Base-by-base conservation (phyloP, 2,797 vertebrate genomes). In the Tokudaia muenninki region DNA sequence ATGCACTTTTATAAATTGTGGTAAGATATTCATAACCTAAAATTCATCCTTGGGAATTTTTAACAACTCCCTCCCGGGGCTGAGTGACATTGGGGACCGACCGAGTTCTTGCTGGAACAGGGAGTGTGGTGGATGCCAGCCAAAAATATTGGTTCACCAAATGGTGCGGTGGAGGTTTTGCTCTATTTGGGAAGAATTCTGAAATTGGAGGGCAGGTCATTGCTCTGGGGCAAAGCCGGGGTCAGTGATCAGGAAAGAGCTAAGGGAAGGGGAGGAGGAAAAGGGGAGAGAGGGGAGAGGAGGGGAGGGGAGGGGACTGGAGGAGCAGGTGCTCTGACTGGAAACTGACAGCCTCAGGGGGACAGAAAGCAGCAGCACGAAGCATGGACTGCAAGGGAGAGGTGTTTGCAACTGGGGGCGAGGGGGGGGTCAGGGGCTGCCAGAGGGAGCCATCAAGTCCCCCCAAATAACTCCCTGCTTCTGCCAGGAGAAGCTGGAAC, bases 381-480 rank as follows among this genome's bases (percentile, higher is more conserved):
- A 57, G 44, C n/a, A 0, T 26, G 92, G 47, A 7, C 63, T 29
- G 13, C 24, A 52, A 65, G 4, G 61, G 31, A 93, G 95, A 95
- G 80, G 81, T 88, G 77, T 41, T 80, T 94, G 83, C 84, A 72
- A 31, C n/a, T 24, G 70, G 31, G 24, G 19, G 19, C 17, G 17
- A 50, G 87, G 26, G 17, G 61, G 87, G 41, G 63, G 57, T 91
- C 95, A 61, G 6, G 65, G 86, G 88, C 88, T 91, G 89, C 96
- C 86, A 41, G 87, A 94, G 89, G 92, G 70, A 96, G 93, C 74
- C 91, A 87, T 92, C 84, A 57, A 79, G 57, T 47, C 88, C 95
- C 95, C 96, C 67, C 57, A 79, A 97, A 97, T 97, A 97, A 92
- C 90, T 93, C 65, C 59, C 31, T 11, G 65, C 86, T 92, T 90